Evolutionary conservation across 2,113 vertebrate genomes (phyloP).

Genomic region (Tringa solitaria): DNA sequence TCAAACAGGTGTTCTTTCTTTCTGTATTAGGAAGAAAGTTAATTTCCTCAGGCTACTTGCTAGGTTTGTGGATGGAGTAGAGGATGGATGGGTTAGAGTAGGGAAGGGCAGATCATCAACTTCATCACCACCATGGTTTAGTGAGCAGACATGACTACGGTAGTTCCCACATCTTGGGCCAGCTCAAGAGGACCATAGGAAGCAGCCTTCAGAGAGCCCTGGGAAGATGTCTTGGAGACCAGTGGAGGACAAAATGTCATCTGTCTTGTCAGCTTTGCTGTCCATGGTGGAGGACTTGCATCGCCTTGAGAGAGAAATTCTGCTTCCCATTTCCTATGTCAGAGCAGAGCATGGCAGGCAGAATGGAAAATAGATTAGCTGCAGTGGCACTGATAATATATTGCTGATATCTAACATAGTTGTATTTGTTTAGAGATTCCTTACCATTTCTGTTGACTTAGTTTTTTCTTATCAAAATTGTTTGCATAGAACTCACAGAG

Average conservation of each 20-base stretch:
- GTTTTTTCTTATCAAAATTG: background rate
- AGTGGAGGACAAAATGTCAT: background rate
- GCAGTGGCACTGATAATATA: background rate
- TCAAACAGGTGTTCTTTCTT: constrained; percentile 12
- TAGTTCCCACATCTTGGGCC: background rate
- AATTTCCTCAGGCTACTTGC: constrained; percentile 6
- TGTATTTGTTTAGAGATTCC: background rate
- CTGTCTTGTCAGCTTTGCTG: background rate
- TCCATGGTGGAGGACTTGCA: background rate
- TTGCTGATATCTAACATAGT: background rate
- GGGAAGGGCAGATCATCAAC: background rate
- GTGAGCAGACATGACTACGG: background rate
- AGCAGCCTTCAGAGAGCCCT: background rate
- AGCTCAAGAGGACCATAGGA: background rate
- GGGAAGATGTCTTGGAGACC: background rate
- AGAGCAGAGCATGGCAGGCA: background rate
- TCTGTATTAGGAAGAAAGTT: background rate
- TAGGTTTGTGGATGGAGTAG: background rate
- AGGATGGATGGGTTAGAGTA: background rate
- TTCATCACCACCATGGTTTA: background rate
- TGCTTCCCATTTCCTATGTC: background rate
- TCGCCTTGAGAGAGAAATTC: background rate
- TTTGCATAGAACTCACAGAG: background rate
- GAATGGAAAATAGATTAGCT: background rate
- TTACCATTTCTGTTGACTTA: background rate